Evolutionary conservation across 2,797 vertebrate species (phyloP).

Genomic region (Bucorvus abyssinicus): DNA sequence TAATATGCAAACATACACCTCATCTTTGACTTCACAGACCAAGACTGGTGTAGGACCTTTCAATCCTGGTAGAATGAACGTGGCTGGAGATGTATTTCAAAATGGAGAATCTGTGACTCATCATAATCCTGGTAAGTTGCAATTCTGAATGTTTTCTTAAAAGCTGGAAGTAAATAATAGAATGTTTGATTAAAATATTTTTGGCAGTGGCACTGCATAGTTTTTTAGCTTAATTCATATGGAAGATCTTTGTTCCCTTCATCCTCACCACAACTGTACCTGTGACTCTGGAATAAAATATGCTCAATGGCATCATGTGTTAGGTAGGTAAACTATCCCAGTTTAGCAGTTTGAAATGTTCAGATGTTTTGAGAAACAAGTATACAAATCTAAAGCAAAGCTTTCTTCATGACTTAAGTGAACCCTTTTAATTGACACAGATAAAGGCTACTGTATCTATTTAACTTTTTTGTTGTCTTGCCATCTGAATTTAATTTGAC

Average conservation of each 20-base stretch:
- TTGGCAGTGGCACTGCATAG: neutral
- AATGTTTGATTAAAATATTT: neutral
- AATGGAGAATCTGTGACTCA: constrained; percentile 92
- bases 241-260: neutral
- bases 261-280: neutral
- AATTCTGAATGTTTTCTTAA: neutral
- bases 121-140: constrained; percentile 87
- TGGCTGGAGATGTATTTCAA: constrained; percentile 88
- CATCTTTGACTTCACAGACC: constrained; percentile 82
- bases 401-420: neutral
- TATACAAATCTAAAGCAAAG: neutral
- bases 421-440: neutral
- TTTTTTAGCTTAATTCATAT: neutral
- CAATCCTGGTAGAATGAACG: constrained; percentile 92
- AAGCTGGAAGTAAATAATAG: neutral
- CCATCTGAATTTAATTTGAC: neutral
- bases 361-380: neutral
- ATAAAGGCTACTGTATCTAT: neutral
- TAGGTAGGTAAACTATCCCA: neutral
- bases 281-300: neutral
- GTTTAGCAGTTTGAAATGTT: neutral
- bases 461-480: neutral
- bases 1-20: constrained; percentile 84
- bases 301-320: neutral
- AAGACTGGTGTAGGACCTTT: constrained; percentile 87